Base-by-base conservation (phyloP, 2,797 vertebrate genomes). In the Gallirallus australis region DNA sequence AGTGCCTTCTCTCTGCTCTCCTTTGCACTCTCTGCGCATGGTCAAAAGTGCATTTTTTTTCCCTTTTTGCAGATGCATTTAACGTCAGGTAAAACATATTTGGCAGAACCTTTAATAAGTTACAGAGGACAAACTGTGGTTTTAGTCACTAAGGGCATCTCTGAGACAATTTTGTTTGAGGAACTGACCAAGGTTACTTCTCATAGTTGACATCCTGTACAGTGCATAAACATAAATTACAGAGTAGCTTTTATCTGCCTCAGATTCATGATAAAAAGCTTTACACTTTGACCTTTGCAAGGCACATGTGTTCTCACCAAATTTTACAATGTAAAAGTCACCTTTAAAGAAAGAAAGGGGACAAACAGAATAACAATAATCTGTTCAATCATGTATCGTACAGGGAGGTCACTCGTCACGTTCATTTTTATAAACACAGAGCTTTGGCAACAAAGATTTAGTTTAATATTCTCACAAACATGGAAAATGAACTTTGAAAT, bases 401-500 rank as follows among this genome's bases (percentile, higher is more conserved):
- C 19, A 64, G 3, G 37, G 12, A 80, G 12, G 15, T 60, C 17
- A 77, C 15, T 70, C 48, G 47, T 94, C 15, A 54, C 40, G 7
- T 89, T 95, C 68, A 11, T 75, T 95, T 61, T 59, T 91, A 45
- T 7, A 82, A 75, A 93, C 35, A 79, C 12, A 42, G 65, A 76
- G 11, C 25, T 92, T 95, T 91, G 25, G 48, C 15, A 83, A 52
- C 72, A 59, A 71, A 95, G 64, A 33, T 94, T 95, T 97, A 61
- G 96, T 95, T 94, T 93, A 33, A 59, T 95, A 59, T 94, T 86
- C 64, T 11, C 81, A 66, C 84, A 79, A 54, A 94, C 5, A 92
- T 35, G 27, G 27, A 86, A 73, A 96, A 94, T 93, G 39, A 95
- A 95, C 86, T 92, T 94, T 71, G 31, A 97, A 94, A 89, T 82